Percentiles rank a stretch among this genome's conserved stretches.
phyloP scores from a whole-genome alignment of 1,140 invertebrate species.

The Sinella curviseta region DNA sequence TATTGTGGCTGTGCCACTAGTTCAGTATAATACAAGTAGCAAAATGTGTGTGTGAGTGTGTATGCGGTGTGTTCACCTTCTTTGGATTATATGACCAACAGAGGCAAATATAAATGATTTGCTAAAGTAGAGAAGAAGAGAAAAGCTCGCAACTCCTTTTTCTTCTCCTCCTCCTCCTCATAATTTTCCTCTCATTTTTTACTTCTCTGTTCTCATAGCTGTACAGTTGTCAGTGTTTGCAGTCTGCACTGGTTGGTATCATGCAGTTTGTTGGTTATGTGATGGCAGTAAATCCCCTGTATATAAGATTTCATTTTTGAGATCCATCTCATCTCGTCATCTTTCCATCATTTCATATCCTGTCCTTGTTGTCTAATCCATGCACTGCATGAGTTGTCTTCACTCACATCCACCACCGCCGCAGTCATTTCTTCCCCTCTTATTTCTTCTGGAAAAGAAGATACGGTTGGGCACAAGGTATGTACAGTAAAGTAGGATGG shows the following conservation, averaged over 20 bases:
- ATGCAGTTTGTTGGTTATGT: constrained; percentile 3
- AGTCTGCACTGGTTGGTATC: background rate
- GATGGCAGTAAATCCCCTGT: constrained; percentile 12
- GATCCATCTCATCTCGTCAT: constrained; percentile 18
- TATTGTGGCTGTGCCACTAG: background rate
- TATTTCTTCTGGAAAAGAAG: background rate
- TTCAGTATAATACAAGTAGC: background rate
- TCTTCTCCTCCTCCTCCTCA: background rate
- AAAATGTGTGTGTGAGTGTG: background rate
- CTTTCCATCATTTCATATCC: constrained; percentile 19
- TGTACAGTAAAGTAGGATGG: background rate
- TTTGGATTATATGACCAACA: background rate
- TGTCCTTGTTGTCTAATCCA: constrained; percentile 12
- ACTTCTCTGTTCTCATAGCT: background rate
- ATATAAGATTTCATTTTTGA: constrained; percentile 16
- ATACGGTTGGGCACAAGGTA: background rate
- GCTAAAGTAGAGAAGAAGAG: background rate
- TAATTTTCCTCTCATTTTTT: constrained; percentile 9
- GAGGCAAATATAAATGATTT: background rate
- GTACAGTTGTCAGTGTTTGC: too few species aligned
- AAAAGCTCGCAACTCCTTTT: background rate
- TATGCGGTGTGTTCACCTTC: background rate
- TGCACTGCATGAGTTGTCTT: constrained; percentile 16
- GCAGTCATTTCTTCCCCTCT: background rate
- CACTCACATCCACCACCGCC: background rate